These are phyloP conservation scores for Sparidentex hasta DNA, from an alignment of 2,797 vertebrate species.

Conservation along the genomic window DNA sequence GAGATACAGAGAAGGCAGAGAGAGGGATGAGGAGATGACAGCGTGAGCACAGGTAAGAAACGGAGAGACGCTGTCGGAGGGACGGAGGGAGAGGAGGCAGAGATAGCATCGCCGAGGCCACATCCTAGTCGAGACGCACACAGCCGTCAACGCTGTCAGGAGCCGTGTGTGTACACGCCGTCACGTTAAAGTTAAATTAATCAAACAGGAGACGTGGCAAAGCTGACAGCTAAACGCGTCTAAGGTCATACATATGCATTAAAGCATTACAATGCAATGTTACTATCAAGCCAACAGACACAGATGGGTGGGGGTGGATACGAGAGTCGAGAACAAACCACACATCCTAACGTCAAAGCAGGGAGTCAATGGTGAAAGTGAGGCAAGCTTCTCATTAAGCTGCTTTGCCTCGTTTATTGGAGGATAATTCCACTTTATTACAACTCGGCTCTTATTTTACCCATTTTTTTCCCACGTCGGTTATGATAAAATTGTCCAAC, in stretches of 20 bases:
- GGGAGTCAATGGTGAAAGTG: not conserved
- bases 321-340: not conserved
- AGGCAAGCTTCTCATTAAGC: conserved; percentile 11
- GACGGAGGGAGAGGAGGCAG: conserved; percentile 25
- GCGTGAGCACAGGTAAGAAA: conserved; percentile 63
- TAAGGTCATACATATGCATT: conserved; percentile 67
- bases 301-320: conserved; percentile 18
- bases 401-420: not conserved
- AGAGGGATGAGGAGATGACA: conserved; percentile 58
- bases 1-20: conserved; percentile 22
- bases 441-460: not conserved
- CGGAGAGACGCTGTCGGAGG: conserved; percentile 34
- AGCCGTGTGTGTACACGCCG: conserved; percentile 7
- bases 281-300: conserved; percentile 8
- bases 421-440: not conserved
- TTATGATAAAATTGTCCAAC: not conserved
- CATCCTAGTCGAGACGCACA: conserved; percentile 42
- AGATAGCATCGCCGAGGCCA: conserved; percentile 54
- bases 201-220: conserved; percentile 43
- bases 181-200: conserved; percentile 64
- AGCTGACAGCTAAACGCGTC: conserved; percentile 45
- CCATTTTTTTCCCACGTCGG: not conserved
- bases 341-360: not conserved
- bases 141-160: conserved; percentile 52
- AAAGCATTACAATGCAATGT: conserved; percentile 56